Conservation (phyloP, 2,888 invertebrate genomes). For the Galeopsomyia nigrocyanea region DNA sequence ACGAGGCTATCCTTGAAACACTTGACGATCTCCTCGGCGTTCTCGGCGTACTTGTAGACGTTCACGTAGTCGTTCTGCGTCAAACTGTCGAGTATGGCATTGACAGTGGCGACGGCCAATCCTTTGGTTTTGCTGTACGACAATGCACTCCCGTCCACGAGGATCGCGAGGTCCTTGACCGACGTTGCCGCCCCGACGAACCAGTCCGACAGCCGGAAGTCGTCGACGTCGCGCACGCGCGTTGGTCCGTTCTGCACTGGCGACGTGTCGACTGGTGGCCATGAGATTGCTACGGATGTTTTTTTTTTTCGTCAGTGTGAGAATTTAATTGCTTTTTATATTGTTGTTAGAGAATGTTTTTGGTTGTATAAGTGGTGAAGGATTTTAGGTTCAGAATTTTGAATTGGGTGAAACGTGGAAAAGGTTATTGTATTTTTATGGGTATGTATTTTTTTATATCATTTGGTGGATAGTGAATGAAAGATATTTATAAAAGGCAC, state of each 20-base stretch:
- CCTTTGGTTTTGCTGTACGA: constrained; percentile 83
- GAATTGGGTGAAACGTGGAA: no score
- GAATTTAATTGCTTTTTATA: no score
- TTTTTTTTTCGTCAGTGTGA: not conserved
- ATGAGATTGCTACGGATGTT: constrained; percentile 77
- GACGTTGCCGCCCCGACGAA: constrained; percentile 97
- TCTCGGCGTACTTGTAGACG: constrained; percentile 90
- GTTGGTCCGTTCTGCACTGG: constrained; percentile 68
- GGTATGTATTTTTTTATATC: no score
- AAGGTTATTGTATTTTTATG: no score
- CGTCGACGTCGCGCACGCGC: constrained; percentile 85
- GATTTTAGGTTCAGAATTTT: no score
- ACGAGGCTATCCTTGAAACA: constrained; percentile 93
- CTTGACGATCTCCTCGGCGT: constrained; percentile 85
- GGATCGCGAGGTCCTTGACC: constrained; percentile 95
- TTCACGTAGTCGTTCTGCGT: constrained; percentile 98
- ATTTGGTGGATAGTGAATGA: no score
- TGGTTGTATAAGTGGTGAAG: no score
- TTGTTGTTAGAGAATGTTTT: no score
- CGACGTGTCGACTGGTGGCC: constrained; percentile 82
- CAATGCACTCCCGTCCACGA: constrained; percentile 94
- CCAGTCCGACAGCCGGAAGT: constrained; percentile 95
- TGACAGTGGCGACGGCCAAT: constrained; percentile 89
- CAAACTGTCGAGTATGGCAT: constrained; percentile 92
- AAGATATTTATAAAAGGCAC: no score